Base-by-base conservation (phyloP, 2,888 invertebrate species). In the Incurvaria masculella region DNA sequence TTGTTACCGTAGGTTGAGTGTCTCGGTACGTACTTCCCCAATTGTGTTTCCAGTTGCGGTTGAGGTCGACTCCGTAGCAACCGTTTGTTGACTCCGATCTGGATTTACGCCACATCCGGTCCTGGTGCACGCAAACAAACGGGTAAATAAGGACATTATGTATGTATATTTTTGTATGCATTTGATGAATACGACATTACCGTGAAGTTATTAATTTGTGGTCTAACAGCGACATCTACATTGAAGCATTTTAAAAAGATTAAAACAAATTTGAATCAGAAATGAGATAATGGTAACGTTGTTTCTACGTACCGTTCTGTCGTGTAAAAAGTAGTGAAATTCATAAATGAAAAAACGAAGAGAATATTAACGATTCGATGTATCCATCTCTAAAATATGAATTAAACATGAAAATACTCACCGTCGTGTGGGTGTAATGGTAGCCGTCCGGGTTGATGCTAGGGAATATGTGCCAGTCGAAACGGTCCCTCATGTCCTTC, bases 381-480 rank as follows among this genome's bases (percentile, higher is more conserved):
- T n/a, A n/a, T n/a, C 10, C 23, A 23, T 23, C 10, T 4, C 23
- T 23, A 6, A 33, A 33, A 6, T 33, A 33, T 4, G 14, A 33
- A 33, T 14, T 14, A 33, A 14, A 14, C 14, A n/a, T 33, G 14
- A 8, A 14, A 47, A 21, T 46, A 54, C 63, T 58, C 53, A 80
- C 83, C 17, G 57, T 63, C 1, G 74, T 80, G 57, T 85, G 86
- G 2, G 87, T 85, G 64, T 84, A 86, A 39, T 82, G 87, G 61
- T 85, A 91, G 16, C 91, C 91, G 64, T 91, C 91, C 44, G 90
- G 91, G 66, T 91, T 91, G 53, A 86, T 79, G 5, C 85, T 79
- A 0, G 91, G 90, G 56, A 90, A 79, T 54, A 91, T 79, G 59
- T 87, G 87, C 86, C 88, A 91, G 58, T 89, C 87, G 60, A 81